These are phyloP conservation scores for Scophthalmus maximus DNA, from an alignment of 2,113 vertebrate genomes.

Conservation along the genomic window DNA sequence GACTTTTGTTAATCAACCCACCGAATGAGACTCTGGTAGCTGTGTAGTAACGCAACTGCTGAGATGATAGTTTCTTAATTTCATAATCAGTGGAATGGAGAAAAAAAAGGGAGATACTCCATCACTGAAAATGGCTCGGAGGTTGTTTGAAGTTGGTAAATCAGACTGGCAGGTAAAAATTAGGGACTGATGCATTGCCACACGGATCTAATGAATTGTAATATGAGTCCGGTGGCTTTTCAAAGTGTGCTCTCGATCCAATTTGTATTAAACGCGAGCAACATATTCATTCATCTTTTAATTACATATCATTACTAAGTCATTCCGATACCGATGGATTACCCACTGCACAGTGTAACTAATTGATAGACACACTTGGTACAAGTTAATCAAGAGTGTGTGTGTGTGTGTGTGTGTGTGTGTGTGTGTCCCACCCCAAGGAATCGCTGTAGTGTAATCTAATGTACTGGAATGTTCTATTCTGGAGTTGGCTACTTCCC, in stretches of 20 bases:
- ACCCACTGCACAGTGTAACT: slow-evolving; percentile 72
- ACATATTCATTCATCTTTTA: slow-evolving; percentile 75
- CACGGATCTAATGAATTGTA: slow-evolving; percentile 42
- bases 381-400: slow-evolving; percentile 73
- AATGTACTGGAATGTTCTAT: slow-evolving; percentile 65
- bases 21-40: too few species aligned
- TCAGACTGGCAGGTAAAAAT: slow-evolving; percentile 19
- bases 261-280: slow-evolving; percentile 67
- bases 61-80: slow-evolving; percentile 2
- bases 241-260: slow-evolving; percentile 57
- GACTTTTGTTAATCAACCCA: too few species aligned
- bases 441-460: slow-evolving; percentile 68
- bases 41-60: neutral
- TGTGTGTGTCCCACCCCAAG: slow-evolving; percentile 60
- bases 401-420: too few species aligned
- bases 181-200: slow-evolving; percentile 8
- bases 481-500: slow-evolving; percentile 55
- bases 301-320: slow-evolving; percentile 77
- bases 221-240: slow-evolving; percentile 50
- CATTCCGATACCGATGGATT: slow-evolving; percentile 74
- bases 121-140: slow-evolving; percentile 1
- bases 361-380: slow-evolving; percentile 73
- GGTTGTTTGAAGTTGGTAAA: slow-evolving; percentile 26
- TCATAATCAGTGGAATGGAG: neutral
- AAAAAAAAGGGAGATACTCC: neutral